Base-by-base conservation (phyloP, 1,140 invertebrate species). In the Andrena cerasifolii region DNA sequence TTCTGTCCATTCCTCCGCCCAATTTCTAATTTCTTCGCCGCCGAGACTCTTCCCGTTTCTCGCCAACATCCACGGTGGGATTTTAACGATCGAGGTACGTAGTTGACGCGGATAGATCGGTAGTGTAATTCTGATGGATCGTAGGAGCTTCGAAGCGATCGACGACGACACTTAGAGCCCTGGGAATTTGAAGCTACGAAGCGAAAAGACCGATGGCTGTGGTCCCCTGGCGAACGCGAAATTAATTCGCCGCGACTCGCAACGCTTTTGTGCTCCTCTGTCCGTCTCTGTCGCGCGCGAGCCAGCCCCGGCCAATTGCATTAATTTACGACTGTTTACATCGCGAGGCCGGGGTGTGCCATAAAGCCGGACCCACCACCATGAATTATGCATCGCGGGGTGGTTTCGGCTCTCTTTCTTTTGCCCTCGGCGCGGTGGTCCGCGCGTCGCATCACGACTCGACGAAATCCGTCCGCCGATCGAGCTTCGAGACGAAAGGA, bases 301-400 rank as follows among this genome's bases (percentile, higher is more conserved):
- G 26, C 47, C 70, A 82, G 40, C 66, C 28, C 49, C 40, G 45
- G 53, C 43, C 74, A 72, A 86, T 85, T 75, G 75, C 76, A 73
- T 84, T 68, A 75, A 87, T 84, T 86, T 87, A 86, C 79, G 79
- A 81, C 56, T 87, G 76, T 87, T 83, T 82, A 86, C 83, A 86
- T 77, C 81, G 45, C 53, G 61, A 49, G 26, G 78, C 82, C 68
- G 66, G 72, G 63, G 75, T 73, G 70, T 71, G 79, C 54, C 66
- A 54, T 73, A 79, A 78, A 77, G 18, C 59, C 45, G 28, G 53
- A 36, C 47, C 61, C 66, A 67, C 36, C 65, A 78, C 33, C 74
- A 87, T 87, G 85, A 86, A 86, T 87, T 87, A 87, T 87, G 86
- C 77, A 86, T 79, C 63, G 33, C 49, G 8, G 62, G 43, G 54